Conservation (phyloP, 2,113 vertebrate species). For the Callionymus lyra region DNA sequence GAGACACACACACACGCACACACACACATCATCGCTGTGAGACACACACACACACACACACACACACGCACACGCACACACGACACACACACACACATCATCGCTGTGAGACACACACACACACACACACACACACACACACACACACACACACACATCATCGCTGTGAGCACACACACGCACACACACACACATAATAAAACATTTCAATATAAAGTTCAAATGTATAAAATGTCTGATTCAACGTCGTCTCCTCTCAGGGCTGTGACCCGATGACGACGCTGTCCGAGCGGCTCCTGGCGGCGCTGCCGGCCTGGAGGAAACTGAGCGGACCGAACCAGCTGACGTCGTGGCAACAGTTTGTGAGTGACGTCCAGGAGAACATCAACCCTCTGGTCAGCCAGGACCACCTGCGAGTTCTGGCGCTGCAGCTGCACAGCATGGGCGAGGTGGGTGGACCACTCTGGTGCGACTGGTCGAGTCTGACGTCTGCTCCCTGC, state of each 20-base stretch:
- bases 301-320: constrained; percentile 83
- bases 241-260: constrained; percentile 42
- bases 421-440: constrained; percentile 87
- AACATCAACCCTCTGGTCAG: constrained; percentile 92
- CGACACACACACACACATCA: not conserved
- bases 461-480: not conserved
- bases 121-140: not conserved
- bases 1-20: constrained; percentile 6
- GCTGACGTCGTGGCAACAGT: constrained; percentile 91
- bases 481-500: constrained; percentile 5
- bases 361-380: constrained; percentile 87
- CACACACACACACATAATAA: not conserved
- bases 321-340: constrained; percentile 91
- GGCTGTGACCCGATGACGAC: constrained; percentile 79
- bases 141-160: not conserved
- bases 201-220: too few relatives aligned
- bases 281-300: constrained; percentile 85
- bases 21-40: not conserved
- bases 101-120: too few relatives aligned
- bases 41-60: not conserved
- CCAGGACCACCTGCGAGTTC: constrained; percentile 78
- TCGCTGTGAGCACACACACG: too few relatives aligned
- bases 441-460: constrained; percentile 84
- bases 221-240: not conserved
- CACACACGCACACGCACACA: not conserved